Conservation (phyloP, 1,140 invertebrate genomes). For the Semibalanus balanoides region DNA sequence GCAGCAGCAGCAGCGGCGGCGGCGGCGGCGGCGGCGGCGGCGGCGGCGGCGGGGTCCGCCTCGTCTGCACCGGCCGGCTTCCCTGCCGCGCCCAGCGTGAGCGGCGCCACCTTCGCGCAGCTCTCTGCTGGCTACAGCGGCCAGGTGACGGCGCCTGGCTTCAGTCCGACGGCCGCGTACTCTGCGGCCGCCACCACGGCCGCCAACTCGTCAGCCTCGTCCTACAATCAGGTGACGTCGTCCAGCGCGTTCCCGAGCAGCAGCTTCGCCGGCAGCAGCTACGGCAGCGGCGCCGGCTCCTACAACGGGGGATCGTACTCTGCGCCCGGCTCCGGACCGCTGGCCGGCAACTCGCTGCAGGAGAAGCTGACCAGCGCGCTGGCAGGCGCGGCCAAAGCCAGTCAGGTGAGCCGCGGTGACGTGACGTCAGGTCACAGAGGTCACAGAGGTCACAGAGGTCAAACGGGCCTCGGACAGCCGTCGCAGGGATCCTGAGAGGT, state of each 20-base stretch:
- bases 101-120: not conserved
- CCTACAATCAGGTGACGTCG: not conserved
- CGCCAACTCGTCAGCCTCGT: not conserved
- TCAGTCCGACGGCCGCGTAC: not conserved
- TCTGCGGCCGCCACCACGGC: too few species aligned
- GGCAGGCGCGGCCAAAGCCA: not conserved
- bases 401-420: not conserved
- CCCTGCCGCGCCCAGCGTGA: not conserved
- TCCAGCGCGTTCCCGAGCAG: not conserved
- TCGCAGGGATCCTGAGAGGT: not conserved
- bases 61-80: not conserved
- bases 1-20: too few species aligned
- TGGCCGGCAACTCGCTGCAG: not conserved
- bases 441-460: too few species aligned
- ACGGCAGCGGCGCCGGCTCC: too few species aligned
- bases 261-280: not conserved
- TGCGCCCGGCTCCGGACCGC: too few species aligned
- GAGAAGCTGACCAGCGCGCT: not conserved
- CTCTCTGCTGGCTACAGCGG: not conserved
- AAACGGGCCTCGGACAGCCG: too few species aligned
- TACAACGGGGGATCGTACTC: not conserved
- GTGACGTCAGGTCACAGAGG: too few species aligned
- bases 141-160: not conserved
- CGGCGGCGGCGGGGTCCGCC: too few species aligned
- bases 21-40: too few species aligned